Percentiles rank a stretch among this genome's conserved stretches.
Conservation (phyloP, 2,888 invertebrate species). For the Rapana venosa region DNA sequence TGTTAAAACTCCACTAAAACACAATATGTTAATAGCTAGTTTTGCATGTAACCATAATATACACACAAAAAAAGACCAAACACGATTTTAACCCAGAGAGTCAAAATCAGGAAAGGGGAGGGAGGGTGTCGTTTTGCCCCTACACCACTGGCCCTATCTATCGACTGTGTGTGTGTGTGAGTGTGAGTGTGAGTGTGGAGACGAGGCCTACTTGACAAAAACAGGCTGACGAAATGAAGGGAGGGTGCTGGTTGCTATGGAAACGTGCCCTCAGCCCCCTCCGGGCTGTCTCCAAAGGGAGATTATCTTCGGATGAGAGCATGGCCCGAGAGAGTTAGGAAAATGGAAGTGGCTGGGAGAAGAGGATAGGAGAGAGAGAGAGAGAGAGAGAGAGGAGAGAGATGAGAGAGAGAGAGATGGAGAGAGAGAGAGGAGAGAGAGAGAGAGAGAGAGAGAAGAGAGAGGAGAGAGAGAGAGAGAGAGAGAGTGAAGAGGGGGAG, state of each 20-base stretch:
- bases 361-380: too few species aligned
- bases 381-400: too few species aligned
- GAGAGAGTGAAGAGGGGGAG: background rate
- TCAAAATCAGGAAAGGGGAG: too few species aligned
- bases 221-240: background rate
- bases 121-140: too few species aligned
- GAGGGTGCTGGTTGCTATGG: background rate
- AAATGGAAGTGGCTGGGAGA: background rate
- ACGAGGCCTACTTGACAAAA: slow-evolving; percentile 2
- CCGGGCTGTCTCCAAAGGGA: slow-evolving; percentile 4
- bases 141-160: too few species aligned
- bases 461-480: background rate
- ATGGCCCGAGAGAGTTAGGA: background rate
- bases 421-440: background rate
- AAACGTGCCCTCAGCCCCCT: background rate
- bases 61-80: too few species aligned
- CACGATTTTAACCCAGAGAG: too few species aligned
- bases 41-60: too few species aligned
- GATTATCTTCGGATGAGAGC: slow-evolving; percentile 16
- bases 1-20: too few species aligned
- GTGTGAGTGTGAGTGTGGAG: background rate
- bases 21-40: too few species aligned
- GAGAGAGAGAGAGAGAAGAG: background rate
- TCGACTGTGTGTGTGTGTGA: too few species aligned
- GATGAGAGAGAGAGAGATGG: background rate